These are phyloP conservation scores for Dasyurus viverrinus DNA, from an alignment of 2,113 vertebrate genomes.

Conservation along the genomic window DNA sequence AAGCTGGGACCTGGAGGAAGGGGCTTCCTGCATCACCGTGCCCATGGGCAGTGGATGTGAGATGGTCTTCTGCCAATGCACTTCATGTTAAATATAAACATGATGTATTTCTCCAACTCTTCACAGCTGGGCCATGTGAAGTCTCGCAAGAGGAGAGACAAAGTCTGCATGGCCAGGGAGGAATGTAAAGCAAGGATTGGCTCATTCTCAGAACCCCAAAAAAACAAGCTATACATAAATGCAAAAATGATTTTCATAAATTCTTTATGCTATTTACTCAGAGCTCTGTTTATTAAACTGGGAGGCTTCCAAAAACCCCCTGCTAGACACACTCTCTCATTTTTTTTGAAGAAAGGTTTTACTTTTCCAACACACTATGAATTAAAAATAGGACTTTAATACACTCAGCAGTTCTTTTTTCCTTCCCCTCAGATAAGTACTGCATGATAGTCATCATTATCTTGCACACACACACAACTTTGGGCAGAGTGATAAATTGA, in stretches of 20 bases:
- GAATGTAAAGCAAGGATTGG: not conserved
- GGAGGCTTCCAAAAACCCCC: not conserved
- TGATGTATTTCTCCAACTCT: not conserved
- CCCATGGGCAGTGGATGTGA: not conserved
- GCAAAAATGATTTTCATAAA: slow-evolving; percentile 14
- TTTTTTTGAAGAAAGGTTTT: slow-evolving; percentile 11
- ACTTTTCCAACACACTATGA: slow-evolving; percentile 6
- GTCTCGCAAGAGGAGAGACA: not conserved
- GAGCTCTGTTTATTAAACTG: slow-evolving; percentile 6
- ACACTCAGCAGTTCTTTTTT: not conserved
- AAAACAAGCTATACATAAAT: not conserved
- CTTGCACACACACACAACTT: not conserved
- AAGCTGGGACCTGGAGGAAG: not conserved
- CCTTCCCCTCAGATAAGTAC: not conserved
- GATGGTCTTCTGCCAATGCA: not conserved
- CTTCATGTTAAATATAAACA: not conserved
- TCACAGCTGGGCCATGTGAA: not conserved
- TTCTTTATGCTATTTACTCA: not conserved
- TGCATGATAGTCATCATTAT: not conserved
- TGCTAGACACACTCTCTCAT: not conserved
- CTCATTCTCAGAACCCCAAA: not conserved
- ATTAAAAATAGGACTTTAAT: slow-evolving; percentile 15
- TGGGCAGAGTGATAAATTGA: not conserved
- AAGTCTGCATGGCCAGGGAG: not conserved
- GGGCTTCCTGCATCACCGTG: not conserved